A percentile compares a stretch with the other conserved stretches of the same genome.
phyloP scores from a whole-genome alignment of 1,140 invertebrate genomes.

The Bombus affinis region DNA sequence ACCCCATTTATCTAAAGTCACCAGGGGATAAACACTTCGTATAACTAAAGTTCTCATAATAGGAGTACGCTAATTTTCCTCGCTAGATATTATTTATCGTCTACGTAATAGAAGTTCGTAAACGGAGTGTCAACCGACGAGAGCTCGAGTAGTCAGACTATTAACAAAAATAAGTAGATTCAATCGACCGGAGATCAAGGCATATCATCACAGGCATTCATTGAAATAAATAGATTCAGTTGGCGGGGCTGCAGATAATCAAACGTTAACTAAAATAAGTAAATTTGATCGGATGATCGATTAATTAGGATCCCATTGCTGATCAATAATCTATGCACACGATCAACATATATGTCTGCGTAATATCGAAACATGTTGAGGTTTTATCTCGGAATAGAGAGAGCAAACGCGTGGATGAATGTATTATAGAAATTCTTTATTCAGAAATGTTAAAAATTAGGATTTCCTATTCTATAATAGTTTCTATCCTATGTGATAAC shows the following conservation, averaged over 20 bases:
- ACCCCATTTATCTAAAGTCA: neutral
- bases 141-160: neutral
- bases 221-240: neutral
- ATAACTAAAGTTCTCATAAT: neutral
- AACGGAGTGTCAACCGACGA: neutral
- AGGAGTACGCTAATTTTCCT: neutral
- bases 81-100: neutral
- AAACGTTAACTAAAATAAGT: neutral
- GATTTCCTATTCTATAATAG: too few species aligned
- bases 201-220: neutral
- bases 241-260: neutral
- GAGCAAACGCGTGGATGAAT: too few species aligned
- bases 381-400: too few species aligned
- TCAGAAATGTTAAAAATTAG: too few species aligned
- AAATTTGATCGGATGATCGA: neutral
- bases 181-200: neutral
- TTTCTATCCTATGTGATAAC: too few species aligned
- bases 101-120: neutral
- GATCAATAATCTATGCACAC: neutral
- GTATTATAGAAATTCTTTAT: too few species aligned
- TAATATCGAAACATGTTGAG: too few species aligned
- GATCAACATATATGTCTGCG: too few species aligned
- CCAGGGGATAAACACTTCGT: neutral
- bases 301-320: neutral
- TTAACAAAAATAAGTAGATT: neutral